phyloP scores from a whole-genome alignment of 2,113 vertebrate species.

The Hemiprocne comata region DNA sequence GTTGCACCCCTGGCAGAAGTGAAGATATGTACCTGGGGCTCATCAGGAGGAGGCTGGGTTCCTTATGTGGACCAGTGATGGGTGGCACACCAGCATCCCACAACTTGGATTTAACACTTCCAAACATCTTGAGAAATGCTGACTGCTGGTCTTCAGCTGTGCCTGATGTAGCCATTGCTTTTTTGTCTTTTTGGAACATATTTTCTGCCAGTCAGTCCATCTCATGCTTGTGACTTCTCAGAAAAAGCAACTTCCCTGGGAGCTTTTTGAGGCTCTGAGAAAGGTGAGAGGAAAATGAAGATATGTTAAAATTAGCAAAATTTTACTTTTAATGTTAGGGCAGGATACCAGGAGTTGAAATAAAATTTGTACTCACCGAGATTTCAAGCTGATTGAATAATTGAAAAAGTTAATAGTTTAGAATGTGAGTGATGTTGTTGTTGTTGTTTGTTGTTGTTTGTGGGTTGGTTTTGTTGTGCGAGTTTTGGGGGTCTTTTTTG shows the following conservation, averaged over 20 bases:
- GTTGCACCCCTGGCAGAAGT: neutral
- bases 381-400: neutral
- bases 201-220: neutral
- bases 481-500: too few species aligned
- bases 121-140: neutral
- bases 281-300: neutral
- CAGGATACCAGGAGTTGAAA: neutral
- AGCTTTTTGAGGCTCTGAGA: neutral
- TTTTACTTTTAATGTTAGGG: neutral
- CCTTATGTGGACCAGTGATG: neutral
- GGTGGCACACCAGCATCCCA: neutral
- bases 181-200: neutral
- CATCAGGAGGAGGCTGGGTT: accelerated
- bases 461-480: too few species aligned
- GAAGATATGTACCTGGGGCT: neutral
- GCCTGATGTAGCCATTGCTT: neutral
- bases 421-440: neutral
- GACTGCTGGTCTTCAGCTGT: neutral
- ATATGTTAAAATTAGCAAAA: neutral
- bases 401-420: neutral
- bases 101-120: neutral
- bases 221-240: neutral
- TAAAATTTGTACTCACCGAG: neutral
- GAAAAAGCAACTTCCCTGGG: neutral
- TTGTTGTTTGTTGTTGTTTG: too few species aligned